Evolutionary conservation across 64 coral and sea anemone species (phyloP), one percentile per base, ranked within the genome.

Genomic region (Pocillopora damicornis): DNA sequence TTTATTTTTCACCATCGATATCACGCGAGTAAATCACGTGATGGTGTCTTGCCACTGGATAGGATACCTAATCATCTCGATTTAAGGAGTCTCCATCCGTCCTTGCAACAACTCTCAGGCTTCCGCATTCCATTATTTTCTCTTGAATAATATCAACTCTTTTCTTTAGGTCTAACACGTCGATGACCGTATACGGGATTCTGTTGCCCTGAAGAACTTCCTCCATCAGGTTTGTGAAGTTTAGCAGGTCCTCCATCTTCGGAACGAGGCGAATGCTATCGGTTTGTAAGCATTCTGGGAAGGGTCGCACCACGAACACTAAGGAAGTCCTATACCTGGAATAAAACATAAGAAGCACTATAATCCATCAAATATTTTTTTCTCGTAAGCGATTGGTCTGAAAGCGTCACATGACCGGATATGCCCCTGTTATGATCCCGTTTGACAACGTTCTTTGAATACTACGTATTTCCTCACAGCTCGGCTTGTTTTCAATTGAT

Each of bases 241-340:
- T 58, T 10, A 82, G 0, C 9, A 93, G 56, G 62, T 97, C 94
- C 17, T 90, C 87, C 77, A 97, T 90, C 37, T 83, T 90, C 61
- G 94, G 94, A 4, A 23, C 20, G 18, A 97, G 88, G 58, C 94
- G 84, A 75, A 97, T 79, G 11, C 63, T 11, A 83, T 97, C 91
- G 18, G 92, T 74, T 1, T 76, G 7, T 15, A 97, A 15, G 63
- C 94, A 97, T 87, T 97, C 94, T 93, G 74, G 85, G 22, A 90
- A 97, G 7, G 94, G 94, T 37, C 87, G 89, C 60, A 97, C 76
- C 14, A 97, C 94, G 61, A 97, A 97, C 10, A 97, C 38, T 25
- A 90, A 20, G 56, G 94, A 97, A 16, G 76, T 76, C 60, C 73
- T 86, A 76, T 97, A 97, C 61, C 94, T 97, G 61, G 26, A 25